Evolutionary conservation across 2,113 vertebrate species (phyloP).

Genomic region (Erythrocebus patas): DNA sequence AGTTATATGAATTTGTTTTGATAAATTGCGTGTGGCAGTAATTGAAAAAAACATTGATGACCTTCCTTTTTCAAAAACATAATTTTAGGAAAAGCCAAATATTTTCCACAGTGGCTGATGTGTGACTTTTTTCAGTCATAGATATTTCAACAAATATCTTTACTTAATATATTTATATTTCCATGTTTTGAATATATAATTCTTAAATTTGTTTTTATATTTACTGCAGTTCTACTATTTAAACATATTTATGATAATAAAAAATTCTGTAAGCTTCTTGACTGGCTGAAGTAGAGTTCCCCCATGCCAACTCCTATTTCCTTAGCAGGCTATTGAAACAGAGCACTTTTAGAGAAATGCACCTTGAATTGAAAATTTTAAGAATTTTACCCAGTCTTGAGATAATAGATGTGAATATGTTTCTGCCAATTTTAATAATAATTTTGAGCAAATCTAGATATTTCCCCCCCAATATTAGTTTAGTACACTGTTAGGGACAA

Average conservation of each 20-base stretch:
- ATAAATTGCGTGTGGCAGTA: neutral
- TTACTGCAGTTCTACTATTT: neutral
- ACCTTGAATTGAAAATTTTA: conserved; percentile 11
- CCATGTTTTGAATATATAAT: neutral
- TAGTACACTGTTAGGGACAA: neutral
- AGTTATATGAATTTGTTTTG: conserved; percentile 20
- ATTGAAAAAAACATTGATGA: conserved; percentile 17
- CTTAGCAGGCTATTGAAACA: neutral
- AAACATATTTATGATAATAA: neutral
- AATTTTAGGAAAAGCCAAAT: conserved; percentile 34
- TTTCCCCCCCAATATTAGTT: neutral
- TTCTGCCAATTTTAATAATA: neutral
- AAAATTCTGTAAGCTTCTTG: neutral
- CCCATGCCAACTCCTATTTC: neutral
- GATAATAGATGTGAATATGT: neutral
- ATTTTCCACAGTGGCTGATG: neutral
- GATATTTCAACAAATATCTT: neutral
- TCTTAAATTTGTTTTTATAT: neutral
- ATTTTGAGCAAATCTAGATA: neutral
- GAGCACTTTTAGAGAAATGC: neutral
- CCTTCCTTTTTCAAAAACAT: conserved; percentile 31
- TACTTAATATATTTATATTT: conserved; percentile 16
- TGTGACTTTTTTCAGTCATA: neutral
- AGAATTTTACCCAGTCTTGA: neutral
- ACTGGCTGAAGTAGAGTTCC: neutral